Evolutionary conservation across 2,797 vertebrate species (phyloP).

Genomic region (Pogonophryne albipinna): DNA sequence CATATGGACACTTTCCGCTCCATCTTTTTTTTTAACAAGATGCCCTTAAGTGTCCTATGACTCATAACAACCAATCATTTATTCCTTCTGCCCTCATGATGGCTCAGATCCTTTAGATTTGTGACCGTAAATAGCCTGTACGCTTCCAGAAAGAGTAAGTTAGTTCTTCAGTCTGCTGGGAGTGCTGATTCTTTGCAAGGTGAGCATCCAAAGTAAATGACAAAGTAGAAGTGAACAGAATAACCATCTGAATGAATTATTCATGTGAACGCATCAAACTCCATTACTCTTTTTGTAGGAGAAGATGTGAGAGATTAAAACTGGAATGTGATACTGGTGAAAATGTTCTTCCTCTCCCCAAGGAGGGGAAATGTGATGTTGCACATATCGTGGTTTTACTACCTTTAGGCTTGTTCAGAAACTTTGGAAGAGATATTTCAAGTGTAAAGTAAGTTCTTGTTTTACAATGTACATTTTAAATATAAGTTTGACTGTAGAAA

Average conservation of each 20-base stretch:
- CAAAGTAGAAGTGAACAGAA: slow-evolving; percentile 61
- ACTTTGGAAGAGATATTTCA: slow-evolving; percentile 37
- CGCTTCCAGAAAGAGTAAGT: slow-evolving; percentile 18
- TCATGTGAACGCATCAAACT: slow-evolving; percentile 57
- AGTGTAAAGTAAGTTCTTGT: slow-evolving; percentile 25
- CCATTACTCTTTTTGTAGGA: slow-evolving; percentile 57
- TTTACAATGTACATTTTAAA: neutral
- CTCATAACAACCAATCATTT: slow-evolving; percentile 3
- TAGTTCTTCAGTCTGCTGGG: slow-evolving; percentile 33
- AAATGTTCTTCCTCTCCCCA: slow-evolving; percentile 47
- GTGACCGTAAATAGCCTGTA: slow-evolving; percentile 36
- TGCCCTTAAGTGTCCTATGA: slow-evolving; percentile 6
- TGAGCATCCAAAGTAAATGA: slow-evolving; percentile 64
- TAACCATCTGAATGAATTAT: slow-evolving; percentile 64
- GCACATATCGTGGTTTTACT: slow-evolving; percentile 31
- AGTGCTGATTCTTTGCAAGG: slow-evolving; percentile 37
- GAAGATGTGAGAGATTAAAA: slow-evolving; percentile 64
- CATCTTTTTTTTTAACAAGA: neutral
- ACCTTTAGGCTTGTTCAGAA: slow-evolving; percentile 39
- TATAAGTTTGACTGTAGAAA: neutral
- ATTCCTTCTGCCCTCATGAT: neutral
- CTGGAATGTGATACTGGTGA: slow-evolving; percentile 56
- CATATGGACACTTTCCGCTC: neutral
- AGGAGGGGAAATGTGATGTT: slow-evolving; percentile 42
- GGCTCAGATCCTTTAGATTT: slow-evolving; percentile 21